Percentiles rank a stretch among this genome's conserved stretches.
phyloP scores from a whole-genome alignment of 2,888 invertebrate genomes.

The Himalopsyche tibetana region DNA sequence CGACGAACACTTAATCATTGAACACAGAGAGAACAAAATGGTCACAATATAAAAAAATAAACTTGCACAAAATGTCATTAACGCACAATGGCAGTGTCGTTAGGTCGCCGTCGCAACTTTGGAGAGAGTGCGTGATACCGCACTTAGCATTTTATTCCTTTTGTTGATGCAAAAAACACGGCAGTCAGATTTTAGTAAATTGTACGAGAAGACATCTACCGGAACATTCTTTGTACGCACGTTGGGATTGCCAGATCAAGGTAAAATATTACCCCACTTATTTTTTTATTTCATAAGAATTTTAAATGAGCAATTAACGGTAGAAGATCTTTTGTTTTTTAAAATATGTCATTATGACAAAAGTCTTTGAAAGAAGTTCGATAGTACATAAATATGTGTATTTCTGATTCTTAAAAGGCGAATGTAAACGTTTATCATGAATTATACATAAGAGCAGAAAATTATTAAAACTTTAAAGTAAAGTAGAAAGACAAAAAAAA shows the following conservation, averaged over 20 bases:
- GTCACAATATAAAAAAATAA: background rate
- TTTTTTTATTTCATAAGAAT: no score
- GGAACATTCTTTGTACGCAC: conserved; percentile 1
- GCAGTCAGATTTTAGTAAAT: conserved; percentile 37
- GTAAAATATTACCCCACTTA: background rate
- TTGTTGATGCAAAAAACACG: background rate
- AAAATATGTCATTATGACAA: no score
- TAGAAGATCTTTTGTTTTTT: no score
- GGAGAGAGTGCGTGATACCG: background rate
- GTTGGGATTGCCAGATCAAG: background rate
- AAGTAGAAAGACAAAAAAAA: no score
- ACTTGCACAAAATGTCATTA: conserved; percentile 32
- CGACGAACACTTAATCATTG: conserved; percentile 14
- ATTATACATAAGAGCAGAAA: no score
- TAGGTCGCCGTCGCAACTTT: background rate
- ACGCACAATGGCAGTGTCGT: conserved; percentile 17
- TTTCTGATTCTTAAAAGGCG: no score
- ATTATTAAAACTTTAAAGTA: no score
- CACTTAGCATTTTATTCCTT: background rate
- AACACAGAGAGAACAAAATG: background rate
- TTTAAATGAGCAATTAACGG: no score
- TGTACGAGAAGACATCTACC: background rate
- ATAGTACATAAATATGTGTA: no score
- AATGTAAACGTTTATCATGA: no score
- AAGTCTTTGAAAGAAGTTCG: no score